These are phyloP conservation scores for Apostichopus californicus DNA, from an alignment of 35 echinoderm and acorn worm genomes.

Conservation along the genomic window DNA sequence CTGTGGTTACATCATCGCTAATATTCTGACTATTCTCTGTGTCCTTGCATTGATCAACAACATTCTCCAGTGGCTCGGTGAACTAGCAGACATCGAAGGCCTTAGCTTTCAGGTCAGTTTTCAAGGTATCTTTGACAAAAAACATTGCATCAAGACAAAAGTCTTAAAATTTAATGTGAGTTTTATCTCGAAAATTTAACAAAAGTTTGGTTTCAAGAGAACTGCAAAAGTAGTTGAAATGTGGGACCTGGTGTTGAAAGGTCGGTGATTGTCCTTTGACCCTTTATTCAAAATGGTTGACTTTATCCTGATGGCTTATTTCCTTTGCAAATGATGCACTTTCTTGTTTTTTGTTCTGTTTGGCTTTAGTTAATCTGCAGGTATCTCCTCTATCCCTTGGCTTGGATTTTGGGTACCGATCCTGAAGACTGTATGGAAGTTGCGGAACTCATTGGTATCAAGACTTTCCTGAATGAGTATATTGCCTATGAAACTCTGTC, in stretches of 20 bases:
- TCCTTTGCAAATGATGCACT: neutral
- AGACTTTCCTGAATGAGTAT: slow-evolving; percentile 94
- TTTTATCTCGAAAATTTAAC: no score
- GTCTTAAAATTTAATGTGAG: no score
- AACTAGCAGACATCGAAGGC: slow-evolving; percentile 60
- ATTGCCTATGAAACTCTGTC: slow-evolving; percentile 77
- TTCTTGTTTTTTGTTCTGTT: neutral
- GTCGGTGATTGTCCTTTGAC: no score
- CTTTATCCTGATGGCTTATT: no score
- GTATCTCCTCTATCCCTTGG: slow-evolving; percentile 84
- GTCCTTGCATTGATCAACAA: slow-evolving; percentile 81
- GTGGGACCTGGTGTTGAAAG: no score
- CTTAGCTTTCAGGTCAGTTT: slow-evolving; percentile 82
- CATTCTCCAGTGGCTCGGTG: slow-evolving; percentile 70
- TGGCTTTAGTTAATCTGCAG: slow-evolving; percentile 76
- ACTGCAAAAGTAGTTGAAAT: no score
- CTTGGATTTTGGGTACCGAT: slow-evolving; percentile 84
- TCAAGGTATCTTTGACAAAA: no score
- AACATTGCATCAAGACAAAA: no score
- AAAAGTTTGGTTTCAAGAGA: no score
- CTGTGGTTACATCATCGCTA: slow-evolving; percentile 87
- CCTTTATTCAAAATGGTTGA: no score
- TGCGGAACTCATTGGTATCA: slow-evolving; percentile 89
- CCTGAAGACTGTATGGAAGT: slow-evolving; percentile 68
- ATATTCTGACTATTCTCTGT: slow-evolving; percentile 85